A percentile compares a stretch with the other conserved stretches of the same genome.
Evolutionary conservation across 2,888 invertebrate species (phyloP).

Genomic region (Conchocele bisecta): DNA sequence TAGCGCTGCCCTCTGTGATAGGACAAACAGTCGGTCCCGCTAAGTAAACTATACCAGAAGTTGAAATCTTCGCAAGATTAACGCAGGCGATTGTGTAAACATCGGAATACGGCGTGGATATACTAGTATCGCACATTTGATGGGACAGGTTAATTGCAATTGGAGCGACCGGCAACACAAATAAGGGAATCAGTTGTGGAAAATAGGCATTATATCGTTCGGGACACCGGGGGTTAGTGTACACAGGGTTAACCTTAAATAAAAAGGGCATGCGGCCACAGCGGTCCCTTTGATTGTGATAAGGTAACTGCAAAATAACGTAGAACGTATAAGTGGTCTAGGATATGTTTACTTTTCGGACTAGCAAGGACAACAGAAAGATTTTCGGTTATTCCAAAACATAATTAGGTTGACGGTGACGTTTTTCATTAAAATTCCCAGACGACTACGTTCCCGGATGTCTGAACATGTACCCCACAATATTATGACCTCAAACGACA

Average conservation of each 20-base stretch:
- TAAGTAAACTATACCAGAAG: no score
- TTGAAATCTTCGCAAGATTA: no score
- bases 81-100: no score
- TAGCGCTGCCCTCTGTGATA: no score
- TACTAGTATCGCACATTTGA: constrained; percentile 1
- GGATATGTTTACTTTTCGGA: constrained; percentile 4
- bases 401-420: constrained; percentile 5
- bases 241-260: neutral
- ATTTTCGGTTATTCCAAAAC: neutral
- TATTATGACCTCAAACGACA: no score
- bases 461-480: neutral
- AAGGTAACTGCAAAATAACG: constrained; percentile 18
- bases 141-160: constrained; percentile 54
- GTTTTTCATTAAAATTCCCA: neutral
- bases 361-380: neutral
- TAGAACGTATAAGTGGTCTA: constrained; percentile 4
- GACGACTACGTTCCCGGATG: neutral
- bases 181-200: constrained; percentile 2
- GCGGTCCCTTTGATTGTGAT: constrained; percentile 5
- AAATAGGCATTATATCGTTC: no score
- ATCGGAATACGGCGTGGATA: no score
- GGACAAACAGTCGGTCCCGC: no score
- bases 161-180: constrained; percentile 35
- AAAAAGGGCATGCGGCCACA: neutral
- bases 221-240: neutral